phyloP scores from a whole-genome alignment of 2,797 vertebrate genomes.

The Hybognathus amarus region DNA sequence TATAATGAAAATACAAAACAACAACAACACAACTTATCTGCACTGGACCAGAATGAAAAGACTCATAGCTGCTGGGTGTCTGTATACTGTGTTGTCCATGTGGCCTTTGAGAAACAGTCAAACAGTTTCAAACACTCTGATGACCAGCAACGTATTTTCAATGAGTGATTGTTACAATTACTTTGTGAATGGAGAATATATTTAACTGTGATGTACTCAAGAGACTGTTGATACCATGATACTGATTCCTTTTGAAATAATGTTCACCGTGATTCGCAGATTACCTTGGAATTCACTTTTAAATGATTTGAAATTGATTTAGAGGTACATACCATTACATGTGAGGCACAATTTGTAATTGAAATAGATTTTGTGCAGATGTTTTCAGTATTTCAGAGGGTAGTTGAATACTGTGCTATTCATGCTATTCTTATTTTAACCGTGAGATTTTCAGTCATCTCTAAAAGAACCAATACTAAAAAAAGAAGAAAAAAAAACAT shows the following conservation, averaged over 20 bases:
- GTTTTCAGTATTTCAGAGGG: constrained; percentile 5
- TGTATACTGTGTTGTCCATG: constrained; percentile 39
- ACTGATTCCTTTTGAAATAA: constrained; percentile 36
- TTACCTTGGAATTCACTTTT: constrained; percentile 37
- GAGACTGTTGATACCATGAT: constrained; percentile 11
- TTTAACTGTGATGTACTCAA: constrained; percentile 44
- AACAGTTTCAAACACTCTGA: constrained; percentile 18
- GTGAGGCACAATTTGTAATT: constrained; percentile 20
- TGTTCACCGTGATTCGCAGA: constrained; percentile 26
- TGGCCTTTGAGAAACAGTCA: constrained; percentile 42
- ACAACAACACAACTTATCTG: constrained; percentile 8
- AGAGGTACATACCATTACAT: constrained; percentile 4
- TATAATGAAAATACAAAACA: neutral
- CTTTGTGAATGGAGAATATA: constrained; percentile 23
- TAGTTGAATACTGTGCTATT: constrained; percentile 8
- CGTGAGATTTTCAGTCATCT: neutral
- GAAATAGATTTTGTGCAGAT: constrained; percentile 26
- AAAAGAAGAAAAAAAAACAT: neutral
- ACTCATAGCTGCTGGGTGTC: constrained; percentile 26
- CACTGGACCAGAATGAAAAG: constrained; percentile 40
- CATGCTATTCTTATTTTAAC: neutral
- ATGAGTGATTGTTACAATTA: neutral
- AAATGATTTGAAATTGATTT: neutral
- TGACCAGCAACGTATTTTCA: constrained; percentile 30
- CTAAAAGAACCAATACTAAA: constrained; percentile 1